Evolutionary conservation across 64 coral and sea anemone species (phyloP).

Genomic region (Stichodactyla mertensii): DNA sequence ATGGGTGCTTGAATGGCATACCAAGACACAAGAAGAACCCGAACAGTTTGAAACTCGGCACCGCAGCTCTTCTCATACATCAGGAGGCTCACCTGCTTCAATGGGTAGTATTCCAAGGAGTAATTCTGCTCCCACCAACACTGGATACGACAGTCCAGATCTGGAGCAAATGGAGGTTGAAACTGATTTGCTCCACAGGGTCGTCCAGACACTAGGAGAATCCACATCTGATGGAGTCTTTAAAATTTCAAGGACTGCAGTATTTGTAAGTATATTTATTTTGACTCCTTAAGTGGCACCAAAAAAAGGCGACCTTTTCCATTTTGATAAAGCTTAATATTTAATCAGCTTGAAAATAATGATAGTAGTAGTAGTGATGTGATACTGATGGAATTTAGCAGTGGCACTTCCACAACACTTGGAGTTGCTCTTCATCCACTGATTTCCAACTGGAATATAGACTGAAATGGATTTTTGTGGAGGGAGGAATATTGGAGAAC

Average conservation of each 20-base stretch:
- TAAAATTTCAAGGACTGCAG: constrained; percentile 22
- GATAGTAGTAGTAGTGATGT: too few species aligned
- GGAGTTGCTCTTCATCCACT: too few species aligned
- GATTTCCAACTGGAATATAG: too few species aligned
- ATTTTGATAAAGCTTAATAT: too few species aligned
- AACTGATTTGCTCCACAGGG: constrained; percentile 27
- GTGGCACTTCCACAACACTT: too few species aligned
- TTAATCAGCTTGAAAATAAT: too few species aligned
- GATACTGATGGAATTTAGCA: too few species aligned
- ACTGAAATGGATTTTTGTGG: too few species aligned
- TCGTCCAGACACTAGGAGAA: constrained; percentile 69
- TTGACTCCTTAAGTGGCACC: not conserved
- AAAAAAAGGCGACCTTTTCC: too few species aligned
- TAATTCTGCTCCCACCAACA: constrained; percentile 60
- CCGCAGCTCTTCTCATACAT: constrained; percentile 61
- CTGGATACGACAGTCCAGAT: constrained; percentile 40
- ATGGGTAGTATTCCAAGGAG: constrained; percentile 54
- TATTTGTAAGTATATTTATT: constrained; percentile 54
- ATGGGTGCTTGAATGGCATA: constrained; percentile 87
- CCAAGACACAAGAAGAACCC: constrained; percentile 40
- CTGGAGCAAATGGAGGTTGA: constrained; percentile 79
- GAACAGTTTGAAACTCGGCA: constrained; percentile 20
- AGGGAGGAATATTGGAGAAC: too few species aligned
- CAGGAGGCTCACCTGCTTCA: constrained; percentile 42
- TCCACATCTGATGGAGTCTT: constrained; percentile 52